phyloP scores from a whole-genome alignment of 2,888 invertebrate genomes.

The Agrochola macilenta region DNA sequence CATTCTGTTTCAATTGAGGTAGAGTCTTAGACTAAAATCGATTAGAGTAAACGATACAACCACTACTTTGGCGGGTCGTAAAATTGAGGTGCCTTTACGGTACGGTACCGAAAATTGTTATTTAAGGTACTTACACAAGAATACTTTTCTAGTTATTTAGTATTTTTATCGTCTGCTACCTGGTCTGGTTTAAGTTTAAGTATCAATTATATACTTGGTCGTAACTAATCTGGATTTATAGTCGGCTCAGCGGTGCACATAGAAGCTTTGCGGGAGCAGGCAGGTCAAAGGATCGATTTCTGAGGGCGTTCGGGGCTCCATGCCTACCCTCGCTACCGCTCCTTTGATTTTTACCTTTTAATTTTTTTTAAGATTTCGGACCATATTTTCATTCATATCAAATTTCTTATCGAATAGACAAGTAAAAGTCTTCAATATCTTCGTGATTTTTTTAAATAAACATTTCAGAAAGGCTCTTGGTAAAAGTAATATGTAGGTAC shows the following conservation, averaged over 20 bases:
- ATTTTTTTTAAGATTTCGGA: slow-evolving; percentile 11
- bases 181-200: neutral
- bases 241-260: slow-evolving; percentile 22
- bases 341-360: slow-evolving; percentile 15
- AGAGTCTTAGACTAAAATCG: slow-evolving; percentile 22
- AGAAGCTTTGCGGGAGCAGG: slow-evolving; percentile 22
- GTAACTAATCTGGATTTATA: slow-evolving; percentile 47
- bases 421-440: slow-evolving; percentile 1
- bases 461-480: neutral
- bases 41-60: slow-evolving; percentile 34
- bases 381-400: slow-evolving; percentile 25
- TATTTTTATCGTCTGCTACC: neutral
- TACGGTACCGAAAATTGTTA: slow-evolving; percentile 10
- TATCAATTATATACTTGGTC: slow-evolving; percentile 32
- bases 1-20: neutral
- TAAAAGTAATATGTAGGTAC: neutral
- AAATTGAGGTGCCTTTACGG: slow-evolving; percentile 26
- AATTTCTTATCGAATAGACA: neutral
- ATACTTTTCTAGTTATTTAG: slow-evolving; percentile 2
- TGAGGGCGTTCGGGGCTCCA: slow-evolving; percentile 23
- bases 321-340: slow-evolving; percentile 36
- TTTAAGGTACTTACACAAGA: slow-evolving; percentile 12
- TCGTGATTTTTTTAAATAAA: neutral
- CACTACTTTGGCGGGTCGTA: slow-evolving; percentile 21
- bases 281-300: slow-evolving; percentile 49